Evolutionary conservation across 2,113 vertebrate genomes (phyloP), one percentile per base, ranked within the genome.

Genomic region (Suricata suricatta): DNA sequence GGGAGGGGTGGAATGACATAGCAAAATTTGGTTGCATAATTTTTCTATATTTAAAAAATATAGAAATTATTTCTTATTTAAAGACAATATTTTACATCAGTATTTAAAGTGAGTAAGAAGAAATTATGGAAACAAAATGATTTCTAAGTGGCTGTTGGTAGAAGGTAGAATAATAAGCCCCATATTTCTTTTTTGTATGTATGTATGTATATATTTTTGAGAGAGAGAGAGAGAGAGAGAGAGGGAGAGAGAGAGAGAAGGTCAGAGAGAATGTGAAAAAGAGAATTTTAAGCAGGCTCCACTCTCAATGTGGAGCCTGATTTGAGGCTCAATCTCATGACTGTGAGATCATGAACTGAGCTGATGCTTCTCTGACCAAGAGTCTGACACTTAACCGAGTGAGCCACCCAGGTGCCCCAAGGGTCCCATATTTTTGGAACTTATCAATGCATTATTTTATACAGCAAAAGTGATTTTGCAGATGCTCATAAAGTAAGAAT

Each of bases 181-280:
- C 7, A 13, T 27, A 31, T 81, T 69, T 92, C 88, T 25, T 60
- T 60, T 60, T 60, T 60, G 57, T 17, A 60, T 25, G 54, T 57
- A 57, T 60, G 54, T 57, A 57, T 21, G 54, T 21, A 57, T 57
- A 0, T 19, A 16, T 57, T 7, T 57, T 54, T 54, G 50, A 3
- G 57, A 9, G 52, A 52, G 52, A 52, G 50, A 52, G 54, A 57
- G 54, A 57, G 54, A 57, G 54, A 57, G 17, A 57, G 54, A 57
- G 54, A 3, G 57, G 1, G 21, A 3, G 21, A 0, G 21, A 23
- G 57, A 2, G 57, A 9, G 57, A 7, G 57, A 60, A 21, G 7
- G 57, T 21, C 57, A 60, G 57, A 60, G 21, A 60, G 21, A 60
- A 60, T 60, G 21, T 21, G 21, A 60, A 57, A 57, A 23, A 60